Evolutionary conservation across 2,113 vertebrate genomes (phyloP), one percentile per base, ranked within the genome.

Genomic region (Zosterops pallidus): DNA sequence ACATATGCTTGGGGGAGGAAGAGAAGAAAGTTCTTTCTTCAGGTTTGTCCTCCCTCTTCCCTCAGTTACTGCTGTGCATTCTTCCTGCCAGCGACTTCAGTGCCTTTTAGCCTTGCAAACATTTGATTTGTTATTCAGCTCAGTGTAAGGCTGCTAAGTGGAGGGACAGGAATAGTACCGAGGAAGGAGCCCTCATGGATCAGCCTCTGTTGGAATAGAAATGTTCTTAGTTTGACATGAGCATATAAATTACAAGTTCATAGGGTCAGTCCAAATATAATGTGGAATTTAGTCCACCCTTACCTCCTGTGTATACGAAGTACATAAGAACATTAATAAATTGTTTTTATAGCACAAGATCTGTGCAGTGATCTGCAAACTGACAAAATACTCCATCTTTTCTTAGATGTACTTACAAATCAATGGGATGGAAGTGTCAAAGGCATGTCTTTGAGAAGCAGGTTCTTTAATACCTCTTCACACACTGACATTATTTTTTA

Each of bases 181-280:
- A 59, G 63, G 25, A 94, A 82, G 82, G 57, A 96, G 57, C 70
- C 65, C 83, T 91, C 57, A 21, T 50, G 68, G 55, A 77, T 92
- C 79, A 88, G 71, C 50, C 83, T 55, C 37, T 77, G 68, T 26
- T 90, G 67, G 83, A 83, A 83, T 10, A 90, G 75, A 87, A 86
- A 55, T 62, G 24, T 88, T 92, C 68, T 82, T 39, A 10, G n/a
- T 93, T 96, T 88, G 94, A 88, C 64, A 35, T 50, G 86, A 86
- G 79, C 64, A 10, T 93, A 67, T 93, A 92, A 96, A 92, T 93
- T 90, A 56, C 52, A 41, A 89, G 91, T 93, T 95, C 90, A 76
- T 12, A 42, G 62, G 88, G 92, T 95, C 92, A 90, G 65, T 90
- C 86, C 89, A 92, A 95, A 93, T 90, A 94, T 92, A 90, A 93